Percentiles rank a stretch among this genome's conserved stretches.
Evolutionary conservation across 2,113 vertebrate species (phyloP).

Genomic region (Naja naja): DNA sequence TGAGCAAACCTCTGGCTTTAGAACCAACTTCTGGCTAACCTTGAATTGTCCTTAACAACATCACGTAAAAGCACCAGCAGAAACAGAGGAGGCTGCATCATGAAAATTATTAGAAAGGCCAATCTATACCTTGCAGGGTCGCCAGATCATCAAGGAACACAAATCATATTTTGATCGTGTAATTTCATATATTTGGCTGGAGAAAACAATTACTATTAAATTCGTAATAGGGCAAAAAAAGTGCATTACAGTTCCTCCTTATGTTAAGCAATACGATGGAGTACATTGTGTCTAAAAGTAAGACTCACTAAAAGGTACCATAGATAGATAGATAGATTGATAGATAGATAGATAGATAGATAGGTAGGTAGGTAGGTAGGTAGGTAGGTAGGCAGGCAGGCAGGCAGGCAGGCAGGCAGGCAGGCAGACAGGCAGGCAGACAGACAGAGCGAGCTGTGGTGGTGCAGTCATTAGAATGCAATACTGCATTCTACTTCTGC

Average conservation of each 20-base stretch:
- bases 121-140: not conserved
- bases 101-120: slow-evolving; percentile 32
- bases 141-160: not conserved
- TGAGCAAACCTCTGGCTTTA: slow-evolving; percentile 39
- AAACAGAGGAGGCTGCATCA: slow-evolving; percentile 8
- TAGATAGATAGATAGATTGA: too few species aligned
- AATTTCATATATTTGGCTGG: not conserved
- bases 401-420: too few species aligned
- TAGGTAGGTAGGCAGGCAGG: too few species aligned
- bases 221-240: not conserved
- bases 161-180: not conserved
- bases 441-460: too few species aligned
- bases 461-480: too few species aligned
- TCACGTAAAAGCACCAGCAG: slow-evolving; percentile 47
- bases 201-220: not conserved
- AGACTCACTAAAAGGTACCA: not conserved
- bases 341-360: too few species aligned
- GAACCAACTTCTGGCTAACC: slow-evolving; percentile 57
- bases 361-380: accelerated
- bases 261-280: not conserved
- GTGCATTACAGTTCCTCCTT: not conserved
- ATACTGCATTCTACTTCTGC: too few species aligned
- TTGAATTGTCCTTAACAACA: slow-evolving; percentile 58
- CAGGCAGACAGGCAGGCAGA: too few species aligned
- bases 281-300: not conserved